Evolutionary conservation across 1,140 invertebrate genomes (phyloP), one percentile per base, ranked within the genome.

Genomic region (Lasioglossum albipes): DNA sequence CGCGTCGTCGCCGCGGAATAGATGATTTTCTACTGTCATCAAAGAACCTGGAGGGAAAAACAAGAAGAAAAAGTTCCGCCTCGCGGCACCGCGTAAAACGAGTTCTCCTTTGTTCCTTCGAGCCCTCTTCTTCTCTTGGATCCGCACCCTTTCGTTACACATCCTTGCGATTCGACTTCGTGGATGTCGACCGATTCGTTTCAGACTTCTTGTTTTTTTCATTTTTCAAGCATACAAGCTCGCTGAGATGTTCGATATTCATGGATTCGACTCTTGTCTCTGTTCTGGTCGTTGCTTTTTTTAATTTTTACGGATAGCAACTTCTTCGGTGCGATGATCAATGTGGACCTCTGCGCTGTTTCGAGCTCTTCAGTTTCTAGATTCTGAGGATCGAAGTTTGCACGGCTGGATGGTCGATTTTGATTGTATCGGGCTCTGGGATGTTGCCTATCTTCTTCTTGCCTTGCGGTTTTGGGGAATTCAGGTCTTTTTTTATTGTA

Each of bases 71-170:
- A 18, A 16, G 2, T 16, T 12, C 6, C n/a, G 22, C 16, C 22
- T 52, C 36, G n/a, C 22, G 18, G n/a, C 45, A 36, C 20, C 27
- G 49, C 64, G n/a, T 41, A 13, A 70, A 70, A 70, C 27, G 52
- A 10, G 54, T 49, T 49, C 22, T 61, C n/a, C 36, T 27, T 75
- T 75, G 52, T 77, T 16, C 27, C 57, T 52, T 49, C 45, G 10
- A 10, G 2, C 45, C 10, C 45, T 49, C 12, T 13, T 10, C 10
- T n/a, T 20, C 65, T n/a, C 52, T 73, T 7, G 49, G 42, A 79
- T 10, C 9, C 12, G n/a, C 16, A 54, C 42, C 20, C 36, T 57
- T 73, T 49, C 70, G 66, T 57, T 70, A 57, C 42, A 45, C 61
- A 45, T 54, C 36, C 70, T 66, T 66, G 49, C 12, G 52, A 45